Evolutionary conservation across 2,888 invertebrate species (phyloP).

Genomic region (Podotricha telesiphe): DNA sequence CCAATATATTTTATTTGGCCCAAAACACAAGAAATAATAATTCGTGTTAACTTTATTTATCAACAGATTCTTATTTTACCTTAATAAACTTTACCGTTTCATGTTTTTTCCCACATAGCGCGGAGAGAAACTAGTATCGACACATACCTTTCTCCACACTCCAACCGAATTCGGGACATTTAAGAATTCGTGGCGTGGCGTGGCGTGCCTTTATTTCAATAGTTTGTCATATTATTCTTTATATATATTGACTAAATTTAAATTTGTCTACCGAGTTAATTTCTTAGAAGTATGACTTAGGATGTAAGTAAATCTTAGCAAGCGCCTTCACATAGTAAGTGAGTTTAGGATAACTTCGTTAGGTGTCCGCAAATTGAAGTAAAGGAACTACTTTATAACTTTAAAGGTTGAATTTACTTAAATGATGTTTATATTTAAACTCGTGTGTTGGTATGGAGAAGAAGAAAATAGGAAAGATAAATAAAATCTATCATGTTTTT

Average conservation of each 20-base stretch:
- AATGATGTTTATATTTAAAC: not conserved
- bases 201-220: not conserved
- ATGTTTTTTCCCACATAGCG: no score
- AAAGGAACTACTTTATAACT: not conserved
- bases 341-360: not conserved
- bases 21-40: no score
- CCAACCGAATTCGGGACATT: no score
- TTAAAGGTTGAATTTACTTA: not conserved
- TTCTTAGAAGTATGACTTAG: not conserved
- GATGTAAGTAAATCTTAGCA: slow-evolving; percentile 1
- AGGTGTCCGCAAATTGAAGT: slow-evolving; percentile 9
- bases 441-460: not conserved
- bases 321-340: slow-evolving; percentile 1
- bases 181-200: no score
- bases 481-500: no score
- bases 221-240: not conserved
- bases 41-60: no score
- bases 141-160: no score
- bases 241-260: not conserved
- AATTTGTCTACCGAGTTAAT: not conserved
- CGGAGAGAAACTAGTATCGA: no score
- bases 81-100: no score
- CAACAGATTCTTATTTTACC: not conserved
- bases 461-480: no score
- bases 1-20: no score